Evolutionary conservation across 2,797 vertebrate species (phyloP).

Genomic region (Novumbra hubbsi): DNA sequence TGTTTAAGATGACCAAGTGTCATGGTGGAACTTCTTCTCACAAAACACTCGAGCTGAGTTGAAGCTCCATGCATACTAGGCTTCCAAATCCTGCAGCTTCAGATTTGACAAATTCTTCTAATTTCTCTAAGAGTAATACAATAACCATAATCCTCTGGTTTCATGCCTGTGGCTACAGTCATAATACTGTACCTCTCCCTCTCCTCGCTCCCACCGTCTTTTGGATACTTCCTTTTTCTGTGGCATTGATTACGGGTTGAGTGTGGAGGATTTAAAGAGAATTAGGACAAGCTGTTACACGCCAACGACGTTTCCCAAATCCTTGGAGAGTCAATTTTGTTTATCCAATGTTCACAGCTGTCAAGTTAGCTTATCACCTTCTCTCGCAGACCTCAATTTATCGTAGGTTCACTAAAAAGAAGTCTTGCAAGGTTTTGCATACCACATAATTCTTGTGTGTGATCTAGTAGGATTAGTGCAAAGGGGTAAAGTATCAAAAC

Average conservation of each 20-base stretch:
- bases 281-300: conserved; percentile 36
- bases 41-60: conserved; percentile 38
- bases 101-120: conserved; percentile 39
- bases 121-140: conserved; percentile 32
- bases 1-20: conserved; percentile 51
- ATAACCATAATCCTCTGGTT: conserved; percentile 52
- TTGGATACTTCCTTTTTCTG: conserved; percentile 24
- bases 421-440: background rate
- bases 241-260: conserved; percentile 42
- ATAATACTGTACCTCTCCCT: conserved; percentile 24
- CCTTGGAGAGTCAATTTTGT: conserved; percentile 27
- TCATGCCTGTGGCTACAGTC: conserved; percentile 30
- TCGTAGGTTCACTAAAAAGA: conserved; percentile 2
- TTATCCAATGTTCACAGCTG: conserved; percentile 24
- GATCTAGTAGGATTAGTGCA: background rate
- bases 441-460: conserved; percentile 1
- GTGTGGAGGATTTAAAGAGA: conserved; percentile 36
- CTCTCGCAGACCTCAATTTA: conserved; percentile 14
- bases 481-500: background rate
- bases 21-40: conserved; percentile 21
- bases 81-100: conserved; percentile 27
- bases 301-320: conserved; percentile 10
- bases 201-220: conserved; percentile 33
- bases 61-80: conserved; percentile 46
- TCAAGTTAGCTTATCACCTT: conserved; percentile 27